Evolutionary conservation across 2,888 invertebrate genomes (phyloP), one percentile per base, ranked within the genome.

Genomic region (Tribolium freemani): DNA sequence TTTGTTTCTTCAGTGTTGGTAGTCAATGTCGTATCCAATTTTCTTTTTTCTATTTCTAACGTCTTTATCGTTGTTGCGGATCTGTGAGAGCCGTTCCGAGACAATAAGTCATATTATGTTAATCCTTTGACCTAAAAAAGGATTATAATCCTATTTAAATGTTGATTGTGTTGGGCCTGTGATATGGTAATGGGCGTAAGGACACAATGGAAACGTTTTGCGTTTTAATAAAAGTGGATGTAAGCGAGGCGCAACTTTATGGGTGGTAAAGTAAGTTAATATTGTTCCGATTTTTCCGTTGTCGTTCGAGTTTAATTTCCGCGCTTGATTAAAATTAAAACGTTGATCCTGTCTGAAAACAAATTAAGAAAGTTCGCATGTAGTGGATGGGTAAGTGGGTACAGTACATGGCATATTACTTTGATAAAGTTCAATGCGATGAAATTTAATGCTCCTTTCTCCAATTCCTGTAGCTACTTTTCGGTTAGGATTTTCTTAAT

Each of bases 401-500:
- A 38, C 54, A 67, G 45, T 67, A 67, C 63, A 44, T 54, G 63
- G 72, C 70, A 75, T 75, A 74, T 73, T 76, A 76, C 75, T 76
- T 71, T 79, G 76, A 79, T 79, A 77, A 79, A 79, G 75, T 76
- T 75, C 73, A 76, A 77, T 71, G 73, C 75, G 74, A 79, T 78
- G 76, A 77, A 78, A 78, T 78, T 77, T 77, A 77, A 76, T 76
- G 73, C 77, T 71, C 71, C 74, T 61, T 67, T 66, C 60, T 57
- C 51, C 54, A 63, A 71, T 80, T 80, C 77, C 80, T 79, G 79
- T 79, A 81, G 80, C 79, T 80, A 79, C 79, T 82, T 83, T 70
- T 79, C 75, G 82, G 80, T 81, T 83, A 83, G 82, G 83, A 84
- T 85, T 83, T 84, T 83, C 84, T 83, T 85, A 85, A 85, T 85